Evolutionary conservation across 2,888 invertebrate species (phyloP), one percentile per base, ranked within the genome.

Genomic region (Alentia gelatinosa): DNA sequence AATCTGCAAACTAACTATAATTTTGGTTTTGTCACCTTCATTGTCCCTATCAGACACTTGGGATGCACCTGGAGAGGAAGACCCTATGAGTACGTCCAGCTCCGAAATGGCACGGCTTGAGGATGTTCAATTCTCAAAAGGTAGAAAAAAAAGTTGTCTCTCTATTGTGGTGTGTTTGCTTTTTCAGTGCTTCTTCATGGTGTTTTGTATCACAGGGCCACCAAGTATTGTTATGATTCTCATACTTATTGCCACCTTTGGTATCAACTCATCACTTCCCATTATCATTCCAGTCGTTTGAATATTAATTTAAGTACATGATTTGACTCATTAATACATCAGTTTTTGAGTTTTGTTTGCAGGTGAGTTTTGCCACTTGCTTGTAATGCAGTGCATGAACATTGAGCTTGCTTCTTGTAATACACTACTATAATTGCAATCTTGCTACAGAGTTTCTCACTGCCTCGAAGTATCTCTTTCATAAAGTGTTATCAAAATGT

Each of bases 21-120:
- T 74, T 79, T 79, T 39, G 79, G 79, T 79, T 79, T 79, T 79
- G 42, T 86, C 50, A 50, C 47, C 86, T 47, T 42, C 47, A 42
- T 42, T 83, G 42, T 35, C 47, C 47, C 23, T 47, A 42, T 86
- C 86, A 86, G 86, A 86, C 86, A 86, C 86, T 42, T 86, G 86
- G 86, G 86, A 86, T 75, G 90, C 75, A 79, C 90, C 90, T 35
- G 90, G n/a, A 47, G 90, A 90, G 37, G 93, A 93, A 84, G 95
- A 95, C 90, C 94, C 94, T 90, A 91, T 94, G 88, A 95, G 94
- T 91, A 94, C 94, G 30, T 94, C 95, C 56, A 94, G 94, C 91
- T 94, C 95, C 30, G 95, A 95, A 91, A 94, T 94, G 90, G 94
- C 95, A 37, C 94, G 94, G 89, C 92, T 94, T 74, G 95, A 95